phyloP scores from a whole-genome alignment of 2,113 vertebrate species.

The Poeciliopsis occidentalis region DNA sequence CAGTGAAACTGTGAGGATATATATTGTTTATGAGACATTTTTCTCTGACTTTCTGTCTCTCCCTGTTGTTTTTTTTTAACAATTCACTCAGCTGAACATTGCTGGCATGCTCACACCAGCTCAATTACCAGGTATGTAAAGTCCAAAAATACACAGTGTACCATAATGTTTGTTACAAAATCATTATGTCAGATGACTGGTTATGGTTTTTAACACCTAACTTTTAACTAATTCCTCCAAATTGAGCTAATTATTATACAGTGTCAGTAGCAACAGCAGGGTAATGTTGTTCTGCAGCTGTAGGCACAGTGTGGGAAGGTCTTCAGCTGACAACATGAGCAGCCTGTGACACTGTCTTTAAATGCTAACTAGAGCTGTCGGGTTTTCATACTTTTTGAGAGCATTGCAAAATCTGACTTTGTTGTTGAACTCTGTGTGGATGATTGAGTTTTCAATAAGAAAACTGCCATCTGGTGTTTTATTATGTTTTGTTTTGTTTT shows the following conservation, averaged over 20 bases:
- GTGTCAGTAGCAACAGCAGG: slow-evolving; percentile 22
- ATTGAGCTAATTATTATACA: slow-evolving; percentile 19
- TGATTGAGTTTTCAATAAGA: slow-evolving; percentile 48
- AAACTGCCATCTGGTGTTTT: slow-evolving; percentile 33
- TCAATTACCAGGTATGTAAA: slow-evolving; percentile 76
- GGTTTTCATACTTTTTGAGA: too few relatives aligned
- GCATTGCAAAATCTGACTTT: slow-evolving; percentile 1
- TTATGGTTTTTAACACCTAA: background rate
- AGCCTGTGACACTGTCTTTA: slow-evolving; percentile 10
- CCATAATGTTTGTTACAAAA: background rate
- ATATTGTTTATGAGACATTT: background rate
- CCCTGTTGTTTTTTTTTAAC: background rate
- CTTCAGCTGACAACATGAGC: slow-evolving; percentile 37
- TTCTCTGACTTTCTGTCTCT: background rate
- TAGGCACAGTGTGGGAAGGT: slow-evolving; percentile 36
- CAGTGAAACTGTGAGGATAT: background rate
- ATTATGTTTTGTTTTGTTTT: slow-evolving; percentile 42
- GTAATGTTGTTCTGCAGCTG: slow-evolving; percentile 17
- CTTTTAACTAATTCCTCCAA: slow-evolving; percentile 13
- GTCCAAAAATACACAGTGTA: background rate
- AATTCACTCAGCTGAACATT: slow-evolving; percentile 52
- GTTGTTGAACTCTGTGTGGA: slow-evolving; percentile 14
- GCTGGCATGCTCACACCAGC: slow-evolving; percentile 74
- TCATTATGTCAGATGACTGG: background rate
- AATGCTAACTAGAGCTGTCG: background rate